Base-by-base conservation (phyloP, 2,113 vertebrate genomes). In the Myotis brandtii region DNA sequence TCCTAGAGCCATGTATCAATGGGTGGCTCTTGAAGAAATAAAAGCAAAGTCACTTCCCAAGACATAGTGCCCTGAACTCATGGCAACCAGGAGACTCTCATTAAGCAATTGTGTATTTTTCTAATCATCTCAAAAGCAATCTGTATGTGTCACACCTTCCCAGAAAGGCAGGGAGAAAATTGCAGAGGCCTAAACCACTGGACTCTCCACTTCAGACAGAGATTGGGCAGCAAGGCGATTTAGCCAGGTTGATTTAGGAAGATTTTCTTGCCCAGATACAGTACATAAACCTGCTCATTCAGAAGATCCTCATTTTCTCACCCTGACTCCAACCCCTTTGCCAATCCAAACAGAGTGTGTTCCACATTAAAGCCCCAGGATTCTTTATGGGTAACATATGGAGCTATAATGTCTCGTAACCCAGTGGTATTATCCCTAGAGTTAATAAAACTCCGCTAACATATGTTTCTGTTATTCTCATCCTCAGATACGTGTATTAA, bases 361-460 rank as follows among this genome's bases (percentile, higher is more conserved):
- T 96, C 84, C 69, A 86, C 67, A 92, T 95, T 86, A 3, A 10
- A 95, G 86, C 91, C 64, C 9, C 0, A 21, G 90, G 23, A 56
- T 92, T 85, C 66, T 92, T 98, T 97, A 98, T 98, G 97, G 92
- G 21, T 93, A 96, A 93, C 98, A 93, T n/a, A 89, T 96, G 73
- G 79, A 86, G 18, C 54, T 92, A 25, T 72, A 67, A 86, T 94
- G 59, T 30, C 40, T 96, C 1, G 0, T 93, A 96, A 94, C 91
- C 17, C 7, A 93, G 37, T 43, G 93, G 77, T 89, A 93, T 54
- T 94, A 89, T 97, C 95, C 95, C 94, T 69, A 52, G 48, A 97
- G 84, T 27, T 95, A 88, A 87, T 77, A 79, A 30, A 70, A 69
- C 81, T 96, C 91, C 0, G 12, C 80, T 95, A 97, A 96, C 98